These are phyloP conservation scores for Caenorhabditis tropicalis DNA, from an alignment of 1,140 invertebrate genomes.

Conservation along the genomic window DNA sequence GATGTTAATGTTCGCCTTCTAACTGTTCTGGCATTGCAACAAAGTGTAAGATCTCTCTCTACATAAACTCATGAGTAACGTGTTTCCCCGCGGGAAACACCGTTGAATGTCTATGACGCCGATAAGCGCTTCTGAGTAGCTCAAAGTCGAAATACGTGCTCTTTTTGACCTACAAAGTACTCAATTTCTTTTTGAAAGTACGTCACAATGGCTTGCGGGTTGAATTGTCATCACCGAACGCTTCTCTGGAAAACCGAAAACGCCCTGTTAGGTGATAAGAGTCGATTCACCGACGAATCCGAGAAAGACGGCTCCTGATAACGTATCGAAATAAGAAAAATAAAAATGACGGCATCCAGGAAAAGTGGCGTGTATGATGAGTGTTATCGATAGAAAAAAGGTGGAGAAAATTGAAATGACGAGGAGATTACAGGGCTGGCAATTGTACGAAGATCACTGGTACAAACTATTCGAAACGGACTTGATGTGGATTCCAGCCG, in stretches of 20 bases:
- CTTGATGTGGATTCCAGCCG: constrained; percentile 67
- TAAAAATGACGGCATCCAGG: neutral
- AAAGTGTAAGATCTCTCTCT: constrained; percentile 37
- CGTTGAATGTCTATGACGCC: neutral
- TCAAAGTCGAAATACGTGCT: constrained; percentile 29
- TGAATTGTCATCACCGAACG: constrained; percentile 37
- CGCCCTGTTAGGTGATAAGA: constrained; percentile 7
- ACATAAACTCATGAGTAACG: neutral
- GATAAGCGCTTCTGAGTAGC: neutral
- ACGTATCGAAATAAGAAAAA: constrained; percentile 14
- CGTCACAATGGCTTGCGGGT: neutral
- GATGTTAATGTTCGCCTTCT: constrained; percentile 55
- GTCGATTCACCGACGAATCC: neutral
- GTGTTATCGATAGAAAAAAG: neutral
- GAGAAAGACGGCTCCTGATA: neutral
- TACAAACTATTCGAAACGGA: constrained; percentile 67
- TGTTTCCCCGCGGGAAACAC: neutral
- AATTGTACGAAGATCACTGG: constrained; percentile 62
- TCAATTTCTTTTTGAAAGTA: neutral
- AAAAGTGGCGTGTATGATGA: constrained; percentile 10
- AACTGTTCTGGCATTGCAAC: constrained; percentile 54
- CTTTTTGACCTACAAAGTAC: constrained; percentile 35
- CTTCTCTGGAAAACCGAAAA: constrained; percentile 61
- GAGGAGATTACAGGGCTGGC: constrained; percentile 60
- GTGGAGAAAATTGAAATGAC: neutral